These are phyloP conservation scores for Epizoanthus illoricatus DNA, from an alignment of 92 coral and sea anemone species.

Conservation along the genomic window DNA sequence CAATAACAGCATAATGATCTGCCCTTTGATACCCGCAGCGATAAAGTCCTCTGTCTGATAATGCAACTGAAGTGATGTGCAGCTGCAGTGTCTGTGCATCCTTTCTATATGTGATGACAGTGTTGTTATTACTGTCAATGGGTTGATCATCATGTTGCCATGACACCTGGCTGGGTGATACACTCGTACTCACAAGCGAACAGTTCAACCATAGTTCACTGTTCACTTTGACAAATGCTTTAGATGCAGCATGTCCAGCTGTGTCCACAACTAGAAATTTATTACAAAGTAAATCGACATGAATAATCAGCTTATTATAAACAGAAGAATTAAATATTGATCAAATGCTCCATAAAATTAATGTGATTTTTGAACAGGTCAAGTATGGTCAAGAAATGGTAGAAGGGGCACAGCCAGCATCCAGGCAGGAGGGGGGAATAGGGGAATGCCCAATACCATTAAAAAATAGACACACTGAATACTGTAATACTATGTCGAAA, in stretches of 20 bases:
- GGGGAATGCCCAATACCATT: too few relatives aligned
- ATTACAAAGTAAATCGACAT: too few relatives aligned
- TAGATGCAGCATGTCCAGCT: neutral
- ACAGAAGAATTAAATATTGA: too few relatives aligned
- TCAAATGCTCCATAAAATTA: too few relatives aligned
- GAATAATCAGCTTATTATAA: too few relatives aligned
- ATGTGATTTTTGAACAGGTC: too few relatives aligned
- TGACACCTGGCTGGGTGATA: neutral
- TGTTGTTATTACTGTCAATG: neutral
- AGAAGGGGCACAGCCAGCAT: too few relatives aligned
- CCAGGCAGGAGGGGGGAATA: too few relatives aligned
- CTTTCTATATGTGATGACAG: neutral
- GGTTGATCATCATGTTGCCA: constrained; percentile 18
- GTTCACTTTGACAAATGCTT: constrained; percentile 18
- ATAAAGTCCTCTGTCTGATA: constrained; percentile 8
- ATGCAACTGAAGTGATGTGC: neutral
- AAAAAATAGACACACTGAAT: too few relatives aligned
- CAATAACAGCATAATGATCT: neutral
- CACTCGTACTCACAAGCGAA: neutral
- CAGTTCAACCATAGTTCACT: constrained; percentile 20
- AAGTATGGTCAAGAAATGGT: too few relatives aligned
- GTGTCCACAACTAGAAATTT: constrained; percentile 4
- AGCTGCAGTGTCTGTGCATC: constrained; percentile 2
- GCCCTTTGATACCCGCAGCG: constrained; percentile 10
- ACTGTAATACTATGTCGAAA: too few relatives aligned